These are phyloP conservation scores for Siniperca obscura DNA, from an alignment of 2,797 vertebrate genomes.

Conservation along the genomic window DNA sequence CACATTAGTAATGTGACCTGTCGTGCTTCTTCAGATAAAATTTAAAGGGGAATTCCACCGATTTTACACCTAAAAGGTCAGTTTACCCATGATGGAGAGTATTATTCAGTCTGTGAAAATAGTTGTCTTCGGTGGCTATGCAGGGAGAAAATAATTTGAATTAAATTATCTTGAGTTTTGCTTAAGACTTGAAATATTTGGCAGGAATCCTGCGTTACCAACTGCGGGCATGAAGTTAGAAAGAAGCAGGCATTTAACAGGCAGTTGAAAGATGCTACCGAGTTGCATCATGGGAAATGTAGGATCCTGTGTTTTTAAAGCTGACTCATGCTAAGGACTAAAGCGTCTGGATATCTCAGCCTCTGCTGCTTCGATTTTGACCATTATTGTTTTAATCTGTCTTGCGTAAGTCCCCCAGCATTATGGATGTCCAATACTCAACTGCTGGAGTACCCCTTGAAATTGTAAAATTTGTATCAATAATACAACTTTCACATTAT, in stretches of 20 bases:
- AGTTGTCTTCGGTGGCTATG: neutral
- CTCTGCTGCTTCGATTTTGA: neutral
- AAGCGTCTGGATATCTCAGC: neutral
- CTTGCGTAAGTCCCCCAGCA: neutral
- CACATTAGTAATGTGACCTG: neutral
- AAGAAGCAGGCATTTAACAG: conserved; percentile 2
- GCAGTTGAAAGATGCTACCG: neutral
- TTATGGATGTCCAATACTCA: neutral
- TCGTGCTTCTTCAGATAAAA: neutral
- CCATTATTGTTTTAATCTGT: neutral
- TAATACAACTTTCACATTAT: neutral
- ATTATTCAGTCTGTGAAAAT: neutral
- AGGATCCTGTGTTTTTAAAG: neutral
- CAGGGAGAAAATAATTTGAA: too few species aligned
- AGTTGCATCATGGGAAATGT: neutral
- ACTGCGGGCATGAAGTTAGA: neutral
- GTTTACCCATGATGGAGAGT: neutral
- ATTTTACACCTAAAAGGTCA: neutral
- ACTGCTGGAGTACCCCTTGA: neutral
- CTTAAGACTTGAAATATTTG: neutral
- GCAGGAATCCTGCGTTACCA: neutral
- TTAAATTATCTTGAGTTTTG: too few species aligned
- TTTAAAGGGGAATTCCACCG: neutral
- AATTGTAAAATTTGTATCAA: neutral
- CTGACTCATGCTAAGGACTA: neutral